Conservation (phyloP, 2,797 vertebrate genomes). For the Eidolon dupreanum region DNA sequence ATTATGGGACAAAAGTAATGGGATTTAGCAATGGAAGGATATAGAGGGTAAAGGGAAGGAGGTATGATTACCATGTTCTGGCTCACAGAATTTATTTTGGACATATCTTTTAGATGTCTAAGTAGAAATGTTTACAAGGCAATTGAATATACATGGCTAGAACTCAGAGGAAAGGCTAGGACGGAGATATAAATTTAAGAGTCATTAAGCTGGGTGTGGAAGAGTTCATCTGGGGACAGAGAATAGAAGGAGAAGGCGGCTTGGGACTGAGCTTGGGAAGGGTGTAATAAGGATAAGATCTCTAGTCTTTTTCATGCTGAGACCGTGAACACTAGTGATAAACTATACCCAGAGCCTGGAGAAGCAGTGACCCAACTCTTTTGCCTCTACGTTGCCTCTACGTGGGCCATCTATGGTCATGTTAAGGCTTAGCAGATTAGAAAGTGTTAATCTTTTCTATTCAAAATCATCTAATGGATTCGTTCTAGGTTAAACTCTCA, state of each 20-base stretch:
- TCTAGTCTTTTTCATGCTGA: background rate
- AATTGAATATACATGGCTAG: background rate
- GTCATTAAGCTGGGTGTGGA: background rate
- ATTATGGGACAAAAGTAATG: background rate
- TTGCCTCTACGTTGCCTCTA: background rate
- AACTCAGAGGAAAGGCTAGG: background rate
- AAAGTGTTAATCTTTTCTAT: background rate
- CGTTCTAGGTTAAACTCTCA: background rate
- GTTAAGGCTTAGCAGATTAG: background rate
- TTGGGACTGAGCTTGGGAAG: background rate
- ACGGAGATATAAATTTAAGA: background rate
- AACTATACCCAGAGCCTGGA: background rate
- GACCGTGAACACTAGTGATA: background rate
- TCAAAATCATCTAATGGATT: background rate
- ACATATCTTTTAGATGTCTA: background rate
- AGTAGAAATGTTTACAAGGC: background rate
- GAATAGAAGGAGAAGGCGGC: background rate
- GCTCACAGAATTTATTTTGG: slow-evolving; percentile 17
- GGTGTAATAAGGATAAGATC: background rate
- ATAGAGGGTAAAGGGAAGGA: background rate
- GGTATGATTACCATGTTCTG: background rate
- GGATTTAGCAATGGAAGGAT: background rate
- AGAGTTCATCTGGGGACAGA: background rate
- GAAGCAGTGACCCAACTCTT: background rate
- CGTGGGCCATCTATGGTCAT: background rate